Evolutionary conservation across 1,140 invertebrate species (phyloP), one percentile per base, ranked within the genome.

Genomic region (Bombus confusus): DNA sequence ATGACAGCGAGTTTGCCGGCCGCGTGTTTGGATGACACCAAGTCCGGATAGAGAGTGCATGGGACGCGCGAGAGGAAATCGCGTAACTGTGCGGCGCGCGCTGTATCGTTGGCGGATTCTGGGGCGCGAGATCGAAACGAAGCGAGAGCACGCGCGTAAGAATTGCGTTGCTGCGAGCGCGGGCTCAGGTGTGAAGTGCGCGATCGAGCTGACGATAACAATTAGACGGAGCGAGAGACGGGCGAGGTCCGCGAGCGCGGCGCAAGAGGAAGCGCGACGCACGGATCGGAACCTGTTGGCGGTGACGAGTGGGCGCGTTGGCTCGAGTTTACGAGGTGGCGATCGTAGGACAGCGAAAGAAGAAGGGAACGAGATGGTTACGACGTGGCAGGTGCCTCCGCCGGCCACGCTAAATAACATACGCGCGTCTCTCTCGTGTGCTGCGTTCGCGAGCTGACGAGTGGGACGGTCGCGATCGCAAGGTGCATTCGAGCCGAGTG

Each of bases 241-340:
- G 66, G 34, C 18, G 34, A 68, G 18, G 75, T 68, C 43, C 6
- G 57, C 31, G 9, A 64, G n/a, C 25, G 28, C 10, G 37, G 31
- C 25, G 37, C 62, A 76, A 72, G 39, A 62, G 72, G 74, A 73
- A 83, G 77, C 80, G 62, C 15, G 52, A 47, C 52, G 57, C 37
- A 75, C 79, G 80, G 74, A 57, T 80, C 37, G 74, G 83, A 91
- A 92, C 91, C 90, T 91, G 91, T 91, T 92, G 68, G 66, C 71
- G 74, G 59, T 72, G 86, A 90, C 85, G 90, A 91, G 91, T 92
- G 86, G 90, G 88, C 86, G 90, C 88, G 87, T 87, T 80, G 88
- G 83, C 72, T 87, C 69, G 88, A 88, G 69, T 92, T 92, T 92
- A 91, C 79, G 86, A 89, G 80, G 73, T 88, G 81, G 68, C 62